These are phyloP conservation scores for Athene noctua DNA, from an alignment of 2,113 vertebrate species.

Conservation along the genomic window DNA sequence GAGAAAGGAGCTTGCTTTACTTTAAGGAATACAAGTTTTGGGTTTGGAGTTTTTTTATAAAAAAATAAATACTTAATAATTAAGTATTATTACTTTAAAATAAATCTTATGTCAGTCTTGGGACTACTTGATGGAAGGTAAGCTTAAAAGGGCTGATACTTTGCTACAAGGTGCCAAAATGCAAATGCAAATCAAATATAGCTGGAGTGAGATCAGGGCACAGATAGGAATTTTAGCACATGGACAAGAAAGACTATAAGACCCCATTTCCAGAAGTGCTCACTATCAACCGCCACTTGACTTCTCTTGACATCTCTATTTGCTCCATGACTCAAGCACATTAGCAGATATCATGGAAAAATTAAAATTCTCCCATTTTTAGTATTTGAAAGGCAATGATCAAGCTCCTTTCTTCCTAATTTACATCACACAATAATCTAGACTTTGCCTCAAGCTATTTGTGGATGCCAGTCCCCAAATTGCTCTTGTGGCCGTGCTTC, in stretches of 20 bases:
- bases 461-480: constrained; percentile 32
- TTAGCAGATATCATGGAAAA: not conserved
- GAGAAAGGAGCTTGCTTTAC: not conserved
- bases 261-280: not conserved
- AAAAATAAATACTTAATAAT: no score
- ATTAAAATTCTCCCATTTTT: not conserved
- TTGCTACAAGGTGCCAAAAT: not conserved
- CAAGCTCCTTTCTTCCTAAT: not conserved
- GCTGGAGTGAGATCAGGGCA: not conserved
- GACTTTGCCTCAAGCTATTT: not conserved
- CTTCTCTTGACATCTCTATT: not conserved
- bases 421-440: not conserved
- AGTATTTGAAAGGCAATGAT: not conserved
- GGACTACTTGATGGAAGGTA: not conserved
- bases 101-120: not conserved
- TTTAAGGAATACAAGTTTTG: not conserved
- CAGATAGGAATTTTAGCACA: not conserved
- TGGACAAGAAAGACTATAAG: not conserved
- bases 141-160: not conserved
- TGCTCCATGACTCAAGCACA: not conserved
- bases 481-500: constrained; percentile 20
- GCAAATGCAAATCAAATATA: not conserved
- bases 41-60: not conserved
- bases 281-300: not conserved
- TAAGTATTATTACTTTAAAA: not conserved